Evolutionary conservation across 2,113 vertebrate genomes (phyloP).

Genomic region (Tragelaphus buxtoni): DNA sequence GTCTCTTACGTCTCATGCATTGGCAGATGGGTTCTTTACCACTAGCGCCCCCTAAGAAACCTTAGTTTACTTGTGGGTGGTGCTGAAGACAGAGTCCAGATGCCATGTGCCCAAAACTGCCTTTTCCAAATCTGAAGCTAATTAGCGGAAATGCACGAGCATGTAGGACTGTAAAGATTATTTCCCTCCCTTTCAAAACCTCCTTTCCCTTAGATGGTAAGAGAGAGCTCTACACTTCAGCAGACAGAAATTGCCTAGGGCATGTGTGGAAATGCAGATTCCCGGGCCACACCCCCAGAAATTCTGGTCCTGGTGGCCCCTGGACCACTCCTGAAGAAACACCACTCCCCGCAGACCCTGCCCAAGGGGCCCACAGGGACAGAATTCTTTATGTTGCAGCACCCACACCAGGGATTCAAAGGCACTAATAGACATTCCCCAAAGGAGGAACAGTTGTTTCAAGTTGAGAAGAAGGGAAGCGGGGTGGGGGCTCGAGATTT

Average conservation of each 20-base stretch:
- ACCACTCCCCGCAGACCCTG: not conserved
- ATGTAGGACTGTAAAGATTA: fast-evolving
- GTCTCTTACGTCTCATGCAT: not conserved
- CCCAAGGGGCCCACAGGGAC: not conserved
- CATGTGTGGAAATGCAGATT: not conserved
- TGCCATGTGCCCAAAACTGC: not conserved
- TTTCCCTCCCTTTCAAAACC: not conserved
- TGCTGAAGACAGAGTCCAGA: not conserved
- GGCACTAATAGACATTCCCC: not conserved
- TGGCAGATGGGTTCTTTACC: not conserved
- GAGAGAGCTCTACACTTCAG: not conserved
- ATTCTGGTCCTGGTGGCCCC: not conserved
- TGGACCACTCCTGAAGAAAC: not conserved
- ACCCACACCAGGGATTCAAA: not conserved
- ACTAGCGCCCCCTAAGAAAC: not conserved
- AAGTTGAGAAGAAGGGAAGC: not conserved
- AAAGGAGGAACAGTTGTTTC: not conserved
- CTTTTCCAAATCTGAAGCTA: not conserved
- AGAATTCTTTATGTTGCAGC: not conserved
- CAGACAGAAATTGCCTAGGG: too few relatives aligned
- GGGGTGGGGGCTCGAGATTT: not conserved
- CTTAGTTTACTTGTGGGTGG: not conserved
- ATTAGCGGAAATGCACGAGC: not conserved
- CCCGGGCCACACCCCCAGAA: not conserved
- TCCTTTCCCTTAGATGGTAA: not conserved